Base-by-base conservation (phyloP, 1,140 invertebrate genomes). In the Sinella curviseta region DNA sequence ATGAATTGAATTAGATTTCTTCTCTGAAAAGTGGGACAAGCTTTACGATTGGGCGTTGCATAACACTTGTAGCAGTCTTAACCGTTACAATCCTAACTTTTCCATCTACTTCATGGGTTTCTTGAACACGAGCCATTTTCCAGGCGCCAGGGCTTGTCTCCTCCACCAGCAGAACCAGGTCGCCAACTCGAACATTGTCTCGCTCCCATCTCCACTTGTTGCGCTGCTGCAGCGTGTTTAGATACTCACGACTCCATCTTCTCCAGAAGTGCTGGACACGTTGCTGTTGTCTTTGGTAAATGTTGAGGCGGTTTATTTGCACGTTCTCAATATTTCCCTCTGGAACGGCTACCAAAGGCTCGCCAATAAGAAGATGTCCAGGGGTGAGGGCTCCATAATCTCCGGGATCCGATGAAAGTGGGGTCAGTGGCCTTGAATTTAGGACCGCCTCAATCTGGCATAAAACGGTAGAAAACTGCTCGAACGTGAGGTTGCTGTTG, bases 381-480 rank as follows among this genome's bases (percentile, higher is more conserved):
- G 84, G 84, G 26, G 84, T 85, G 67, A 85, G 77, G 39, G 78
- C 79, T 12, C 76, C 74, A 0, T 85, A 80, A 74, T 87, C 86
- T 74, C 82, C 77, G 34, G 84, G 85, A 79, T 85, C 83, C 36
- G 81, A 78, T 14, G 84, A 84, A 0, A 88, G 35, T 54, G 85
- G 85, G 28, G 84, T 85, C n/a, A 88, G 36, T n/a, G 86, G 86
- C 35, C 86, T 83, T 20, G 85, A 87, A 81, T 88, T 88, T 4
- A 87, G 79, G 31, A 85, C 75, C 1, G 86, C 84, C 57, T 86
- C 86, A 2, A 86, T 79, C 77, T 85, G 84, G 55, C 82, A 83
- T 33, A 86, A 74, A 28, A 84, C 78, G 16, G 85, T 86, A 1
- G 76, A 74, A 26, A 87, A 79, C 70, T 87, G 82, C 81, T 85